A percentile compares a stretch with the other conserved stretches of the same genome.
phyloP scores from a whole-genome alignment of 2,888 invertebrate species.

The Dinocampus coccinellae region DNA sequence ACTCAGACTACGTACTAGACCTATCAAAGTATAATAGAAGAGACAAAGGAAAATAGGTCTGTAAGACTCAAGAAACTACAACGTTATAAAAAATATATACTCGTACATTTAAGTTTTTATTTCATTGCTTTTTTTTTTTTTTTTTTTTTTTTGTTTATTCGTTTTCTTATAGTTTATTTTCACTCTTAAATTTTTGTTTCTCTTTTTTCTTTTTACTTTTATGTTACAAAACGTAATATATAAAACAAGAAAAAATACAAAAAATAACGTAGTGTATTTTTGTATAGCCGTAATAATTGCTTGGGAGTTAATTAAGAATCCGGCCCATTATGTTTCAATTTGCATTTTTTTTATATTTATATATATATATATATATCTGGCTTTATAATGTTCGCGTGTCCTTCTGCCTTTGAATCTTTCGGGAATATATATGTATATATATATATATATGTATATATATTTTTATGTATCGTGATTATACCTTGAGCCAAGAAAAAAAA shows the following conservation, averaged over 20 bases:
- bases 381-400: not conserved
- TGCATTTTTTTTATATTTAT: not conserved
- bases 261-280: not conserved
- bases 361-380: not conserved
- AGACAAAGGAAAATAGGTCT: slow-evolving; percentile 19
- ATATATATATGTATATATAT: no score
- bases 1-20: slow-evolving; percentile 20
- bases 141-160: not conserved
- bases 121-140: not conserved
- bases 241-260: no score
- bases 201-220: not conserved
- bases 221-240: not conserved
- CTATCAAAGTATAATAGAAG: slow-evolving; percentile 30
- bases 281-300: not conserved
- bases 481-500: no score
- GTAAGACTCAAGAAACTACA: slow-evolving; percentile 1
- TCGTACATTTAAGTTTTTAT: not conserved
- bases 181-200: not conserved
- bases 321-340: not conserved
- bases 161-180: not conserved
- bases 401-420: not conserved
- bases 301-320: not conserved
- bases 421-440: no score
- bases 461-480: not conserved
- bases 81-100: not conserved